Evolutionary conservation across 2,797 vertebrate genomes (phyloP).

Genomic region (Bradypodion ventrale): DNA sequence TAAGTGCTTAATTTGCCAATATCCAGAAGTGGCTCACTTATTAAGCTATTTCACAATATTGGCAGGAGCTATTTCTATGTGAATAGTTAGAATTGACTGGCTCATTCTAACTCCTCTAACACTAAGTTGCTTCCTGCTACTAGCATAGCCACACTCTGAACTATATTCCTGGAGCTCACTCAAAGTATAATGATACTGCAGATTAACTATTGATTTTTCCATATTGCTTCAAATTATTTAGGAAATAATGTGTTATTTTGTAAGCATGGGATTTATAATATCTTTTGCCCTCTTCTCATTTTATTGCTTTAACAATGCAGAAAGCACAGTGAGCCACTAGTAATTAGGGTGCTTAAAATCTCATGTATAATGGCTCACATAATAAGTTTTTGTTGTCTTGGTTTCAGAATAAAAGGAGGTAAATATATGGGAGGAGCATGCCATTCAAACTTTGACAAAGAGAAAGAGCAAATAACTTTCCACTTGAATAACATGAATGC

Average conservation of each 20-base stretch:
- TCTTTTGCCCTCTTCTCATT: constrained; percentile 44
- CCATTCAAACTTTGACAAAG: neutral
- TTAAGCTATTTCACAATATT: no score
- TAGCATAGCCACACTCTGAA: no score
- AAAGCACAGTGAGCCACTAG: constrained; percentile 7
- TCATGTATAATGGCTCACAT: neutral
- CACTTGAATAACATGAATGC: neutral
- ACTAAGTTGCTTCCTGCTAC: no score
- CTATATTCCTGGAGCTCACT: constrained; percentile 42
- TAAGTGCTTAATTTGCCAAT: no score
- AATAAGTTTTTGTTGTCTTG: constrained; percentile 9
- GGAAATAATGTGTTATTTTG: constrained; percentile 35
- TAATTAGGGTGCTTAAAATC: neutral
- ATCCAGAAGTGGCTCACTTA: no score
- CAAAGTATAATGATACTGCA: constrained; percentile 39
- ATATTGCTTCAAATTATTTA: constrained; percentile 56
- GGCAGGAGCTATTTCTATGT: no score
- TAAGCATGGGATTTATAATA: constrained; percentile 41
- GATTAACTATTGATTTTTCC: constrained; percentile 71
- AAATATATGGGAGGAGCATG: neutral
- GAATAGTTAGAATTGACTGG: no score
- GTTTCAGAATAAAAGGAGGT: neutral
- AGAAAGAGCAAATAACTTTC: neutral
- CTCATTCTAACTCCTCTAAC: no score
- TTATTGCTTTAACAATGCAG: constrained; percentile 30